Base-by-base conservation (phyloP, 2,113 vertebrate species). In the Cyprinodon brontotheroides region DNA sequence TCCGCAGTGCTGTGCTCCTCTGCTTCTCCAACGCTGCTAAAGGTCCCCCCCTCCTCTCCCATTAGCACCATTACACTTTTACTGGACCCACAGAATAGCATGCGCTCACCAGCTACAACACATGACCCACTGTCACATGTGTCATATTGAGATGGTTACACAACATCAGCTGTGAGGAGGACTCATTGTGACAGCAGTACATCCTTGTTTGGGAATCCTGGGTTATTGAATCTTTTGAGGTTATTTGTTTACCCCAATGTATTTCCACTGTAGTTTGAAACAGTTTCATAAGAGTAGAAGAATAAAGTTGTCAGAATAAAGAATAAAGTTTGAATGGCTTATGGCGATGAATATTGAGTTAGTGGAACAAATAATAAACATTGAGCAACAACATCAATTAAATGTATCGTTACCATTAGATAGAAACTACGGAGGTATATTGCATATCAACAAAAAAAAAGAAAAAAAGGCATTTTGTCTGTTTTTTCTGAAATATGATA, bases 1-100 rank as follows among this genome's bases (percentile, higher is more conserved):
- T 92, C 91, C 79, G 84, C 89, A 92, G 81, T 91, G 90, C 86
- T 81, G 84, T 75, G 76, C 83, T 89, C 79, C 70, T 72, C 78
- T 83, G 82, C 80, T 79, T 69, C 75, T 87, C 87, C 90, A 90
- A 29, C 1, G 29, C 29, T 29, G 29, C 29, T 29, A 29, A 29
- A 29, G 29, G 29, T 29, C 29, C 29, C 29, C 29, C 29, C 29
- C 29, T 29, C 29, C 29, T 29, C 29, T 29, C 78, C 88, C 86
- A 85, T 77, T 79, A 72, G 40, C 61, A 78, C 81, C 79, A 85
- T 67, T 71, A 40, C 38, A 14, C 57, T 72, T 41, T 61, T 74
- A 81, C 82, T 65, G 69, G 74, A 17, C 81, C 67, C 40, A 22
- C 62, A 63, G 60, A 77, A 78, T 63, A 72, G 76, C 69, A 75